Base-by-base conservation (phyloP, 2,113 vertebrate genomes). In the Pteropus alecto region DNA sequence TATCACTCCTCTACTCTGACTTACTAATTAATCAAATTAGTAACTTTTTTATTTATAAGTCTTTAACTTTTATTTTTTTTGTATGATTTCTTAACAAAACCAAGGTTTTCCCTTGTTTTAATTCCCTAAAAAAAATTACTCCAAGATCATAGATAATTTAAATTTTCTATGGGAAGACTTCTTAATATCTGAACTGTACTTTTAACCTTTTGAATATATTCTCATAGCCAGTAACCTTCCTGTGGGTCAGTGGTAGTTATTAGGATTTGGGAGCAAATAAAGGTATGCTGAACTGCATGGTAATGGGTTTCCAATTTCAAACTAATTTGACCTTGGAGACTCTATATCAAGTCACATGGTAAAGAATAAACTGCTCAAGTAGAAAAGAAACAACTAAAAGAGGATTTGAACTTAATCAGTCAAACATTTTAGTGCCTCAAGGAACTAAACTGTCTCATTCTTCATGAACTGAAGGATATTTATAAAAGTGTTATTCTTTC, bases 191-290 rank as follows among this genome's bases (percentile, higher is more conserved):
- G 38, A 88, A 90, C 21, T 89, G 15, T 38, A 58, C 5, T 82
- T 90, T 38, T 58, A 56, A 92, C 33, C 35, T 73, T 78, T 63
- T 86, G 22, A 71, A 61, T 86, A 51, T 89, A 77, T 92, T 76
- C 58, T 60, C 24, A 60, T 26, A 54, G 24, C 15, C 19, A 35
- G 21, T 61, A 63, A 48, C 73, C 24, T 43, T 78, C 10, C 48
- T 76, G 30, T 7, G 16, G 33, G 9, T 33, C 56, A 83, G 41
- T 14, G 48, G 2, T 74, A 76, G 13, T n/a, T 78, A 83, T 9
- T 60, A 56, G 48, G 24, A 74, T 92, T 83, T 68, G n/a, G 83
- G 38, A 76, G 12, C 28, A 92, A 90, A 95, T 78, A 93, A 90
- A 30, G 11, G 28, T 22, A 13, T 65, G 21, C 38, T 73, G 28